Conservation (phyloP, 2,888 invertebrate species). For the Geotrupes spiniger region DNA sequence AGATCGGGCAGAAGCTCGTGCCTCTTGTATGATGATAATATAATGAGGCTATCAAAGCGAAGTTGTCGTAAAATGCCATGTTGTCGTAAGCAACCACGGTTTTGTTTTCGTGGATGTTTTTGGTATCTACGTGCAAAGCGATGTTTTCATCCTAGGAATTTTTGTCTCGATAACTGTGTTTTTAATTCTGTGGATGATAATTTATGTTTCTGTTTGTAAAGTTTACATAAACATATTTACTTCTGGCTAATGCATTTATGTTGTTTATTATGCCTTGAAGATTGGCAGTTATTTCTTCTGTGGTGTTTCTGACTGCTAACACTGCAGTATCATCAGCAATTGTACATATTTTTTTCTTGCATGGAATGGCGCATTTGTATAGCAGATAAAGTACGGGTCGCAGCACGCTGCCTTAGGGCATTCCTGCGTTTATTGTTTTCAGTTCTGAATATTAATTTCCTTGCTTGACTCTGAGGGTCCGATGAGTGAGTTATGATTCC, state of each 20-base stretch:
- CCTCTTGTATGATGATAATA: no score
- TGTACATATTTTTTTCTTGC: slow-evolving; percentile 3
- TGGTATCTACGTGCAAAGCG: slow-evolving; percentile 55
- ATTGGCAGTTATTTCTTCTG: slow-evolving; percentile 5
- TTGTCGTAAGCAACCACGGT: slow-evolving; percentile 47
- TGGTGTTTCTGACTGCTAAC: not conserved
- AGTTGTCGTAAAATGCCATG: slow-evolving; percentile 49
- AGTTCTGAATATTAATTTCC: not conserved
- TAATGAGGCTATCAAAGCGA: slow-evolving; percentile 48
- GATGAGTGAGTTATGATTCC: not conserved
- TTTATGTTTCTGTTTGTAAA: no score
- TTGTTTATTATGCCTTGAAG: not conserved
- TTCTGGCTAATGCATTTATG: not conserved
- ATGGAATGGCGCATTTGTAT: slow-evolving; percentile 4
- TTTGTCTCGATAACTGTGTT: no score
- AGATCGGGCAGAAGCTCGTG: no score
- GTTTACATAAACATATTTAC: not conserved
- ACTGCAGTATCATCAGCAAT: not conserved
- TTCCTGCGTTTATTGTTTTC: not conserved
- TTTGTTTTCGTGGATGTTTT: slow-evolving; percentile 35
- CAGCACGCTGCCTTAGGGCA: slow-evolving; percentile 1
- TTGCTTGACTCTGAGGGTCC: not conserved
- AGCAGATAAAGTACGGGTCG: slow-evolving; percentile 3
- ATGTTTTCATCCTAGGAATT: slow-evolving; percentile 73
- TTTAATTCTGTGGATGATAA: no score